Base-by-base conservation (phyloP, 2,888 invertebrate genomes). In the Chrysodeixis includens region DNA sequence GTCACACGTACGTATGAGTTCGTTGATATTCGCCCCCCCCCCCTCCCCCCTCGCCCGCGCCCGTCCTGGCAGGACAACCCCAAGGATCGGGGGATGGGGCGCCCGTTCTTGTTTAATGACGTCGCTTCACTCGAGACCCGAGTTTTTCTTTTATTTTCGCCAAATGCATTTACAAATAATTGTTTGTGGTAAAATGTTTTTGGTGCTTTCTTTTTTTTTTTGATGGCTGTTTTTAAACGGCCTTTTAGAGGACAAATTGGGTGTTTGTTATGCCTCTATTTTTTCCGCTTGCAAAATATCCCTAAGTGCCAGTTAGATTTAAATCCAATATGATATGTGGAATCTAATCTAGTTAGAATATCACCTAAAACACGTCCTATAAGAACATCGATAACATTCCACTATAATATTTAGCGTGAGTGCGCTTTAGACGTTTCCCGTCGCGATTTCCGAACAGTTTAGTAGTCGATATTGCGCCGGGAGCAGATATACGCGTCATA, bases 1-100 rank as follows among this genome's bases (percentile, higher is more conserved):
- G 90, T 90, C 92, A 91, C 90, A 90, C 92, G 90, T 89, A 89
- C 89, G 86, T 91, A 92, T 90, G 93, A 92, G 94, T 93, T 93
- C 94, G 94, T 94, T 93, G 93, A 94, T 93, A 92, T 92, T 90
- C 91, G 74, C 84, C 91, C 88, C 85, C 80, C 74, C 79, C 77
- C 79, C 76, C 78, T 66, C 68, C 76, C 72, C 32, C 32, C 32
- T 6, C 30, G 30, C 32, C 10, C 32, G 0, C 10, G 40, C 40
- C 40, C n/a, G 40, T 40, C 40, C 40, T 40, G 40, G 77, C 85
- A 85, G 90, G 90, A 89, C 85, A 83, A 89, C 89, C 86, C 86
- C 88, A 86, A 90, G 90, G 88, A 90, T 78, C 86, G 85, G 86
- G 86, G 83, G 85, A 84, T 84, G 85, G 85, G 88, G 87, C 83